These are phyloP conservation scores for Lontra canadensis DNA, from an alignment of 2,113 vertebrate genomes.

Conservation along the genomic window DNA sequence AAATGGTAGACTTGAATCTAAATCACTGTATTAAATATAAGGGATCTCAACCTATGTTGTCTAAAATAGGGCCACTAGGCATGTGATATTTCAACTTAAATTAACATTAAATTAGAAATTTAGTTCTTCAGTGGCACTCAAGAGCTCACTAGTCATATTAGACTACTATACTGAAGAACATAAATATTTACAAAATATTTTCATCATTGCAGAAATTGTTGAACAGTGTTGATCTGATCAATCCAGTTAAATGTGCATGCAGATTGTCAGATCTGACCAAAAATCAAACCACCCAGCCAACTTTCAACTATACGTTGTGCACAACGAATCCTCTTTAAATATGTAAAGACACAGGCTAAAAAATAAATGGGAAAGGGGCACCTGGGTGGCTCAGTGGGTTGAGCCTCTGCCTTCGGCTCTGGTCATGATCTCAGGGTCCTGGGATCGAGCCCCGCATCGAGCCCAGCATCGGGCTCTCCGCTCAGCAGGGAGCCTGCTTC, in stretches of 20 bases:
- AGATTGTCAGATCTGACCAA: background rate
- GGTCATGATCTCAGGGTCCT: too few species aligned
- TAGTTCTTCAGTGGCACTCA: background rate
- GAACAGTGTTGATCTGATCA: background rate
- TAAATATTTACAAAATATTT: background rate
- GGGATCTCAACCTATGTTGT: background rate
- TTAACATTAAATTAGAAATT: background rate
- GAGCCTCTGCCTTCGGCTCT: too few species aligned
- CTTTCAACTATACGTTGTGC: background rate
- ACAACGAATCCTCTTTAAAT: background rate
- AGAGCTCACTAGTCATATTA: background rate
- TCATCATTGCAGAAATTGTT: background rate
- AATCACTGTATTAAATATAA: background rate
- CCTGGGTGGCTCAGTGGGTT: too few species aligned
- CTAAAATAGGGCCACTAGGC: background rate
- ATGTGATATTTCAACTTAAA: background rate
- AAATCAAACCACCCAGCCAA: background rate
- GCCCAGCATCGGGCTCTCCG: too few species aligned
- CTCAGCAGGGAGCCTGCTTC: too few species aligned
- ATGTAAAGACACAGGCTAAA: background rate
- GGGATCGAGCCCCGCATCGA: fast-evolving
- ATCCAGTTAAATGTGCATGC: background rate
- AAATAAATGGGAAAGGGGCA: too few species aligned
- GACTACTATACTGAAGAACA: background rate
- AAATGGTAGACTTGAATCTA: background rate